Percentiles rank a stretch among this genome's conserved stretches.
phyloP scores from a whole-genome alignment of 2,113 vertebrate species.

The Pygoscelis antarcticus region DNA sequence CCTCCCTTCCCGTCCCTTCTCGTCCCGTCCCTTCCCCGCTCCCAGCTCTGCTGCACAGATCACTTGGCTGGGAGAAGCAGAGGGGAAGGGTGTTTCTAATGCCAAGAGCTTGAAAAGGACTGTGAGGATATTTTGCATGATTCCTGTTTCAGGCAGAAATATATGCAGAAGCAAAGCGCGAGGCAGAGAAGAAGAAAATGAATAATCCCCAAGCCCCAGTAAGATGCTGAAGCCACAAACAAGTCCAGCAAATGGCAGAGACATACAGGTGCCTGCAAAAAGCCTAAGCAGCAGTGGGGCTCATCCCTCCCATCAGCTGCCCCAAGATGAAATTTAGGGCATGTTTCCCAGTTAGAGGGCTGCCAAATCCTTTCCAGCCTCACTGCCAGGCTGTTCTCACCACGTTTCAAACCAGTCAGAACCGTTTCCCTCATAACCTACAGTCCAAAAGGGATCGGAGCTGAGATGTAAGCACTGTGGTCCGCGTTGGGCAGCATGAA shows the following conservation, averaged over 20 bases:
- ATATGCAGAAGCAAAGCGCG: neutral
- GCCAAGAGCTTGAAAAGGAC: neutral
- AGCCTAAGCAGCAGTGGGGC: neutral
- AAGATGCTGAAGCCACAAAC: neutral
- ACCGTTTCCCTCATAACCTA: neutral
- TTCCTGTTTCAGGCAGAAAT: neutral
- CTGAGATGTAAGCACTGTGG: neutral
- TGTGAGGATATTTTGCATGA: neutral
- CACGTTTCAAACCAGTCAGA: neutral
- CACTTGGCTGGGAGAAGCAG: constrained; percentile 31
- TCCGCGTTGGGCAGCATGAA: neutral
- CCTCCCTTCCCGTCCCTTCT: constrained; percentile 22
- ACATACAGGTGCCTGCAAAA: neutral
- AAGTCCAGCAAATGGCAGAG: neutral
- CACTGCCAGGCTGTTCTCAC: neutral
- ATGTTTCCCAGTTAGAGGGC: neutral
- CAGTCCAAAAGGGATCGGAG: neutral
- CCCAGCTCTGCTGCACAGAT: neutral
- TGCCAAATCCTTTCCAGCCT: neutral
- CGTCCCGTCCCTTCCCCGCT: neutral
- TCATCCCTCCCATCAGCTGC: neutral
- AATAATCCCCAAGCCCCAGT: neutral
- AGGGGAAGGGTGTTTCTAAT: constrained; percentile 58
- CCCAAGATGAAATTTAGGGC: neutral
- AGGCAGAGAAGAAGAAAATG: neutral